A percentile compares a stretch with the other conserved stretches of the same genome.
Conservation (phyloP, 2,888 invertebrate species). For the Brenthis daphne region DNA sequence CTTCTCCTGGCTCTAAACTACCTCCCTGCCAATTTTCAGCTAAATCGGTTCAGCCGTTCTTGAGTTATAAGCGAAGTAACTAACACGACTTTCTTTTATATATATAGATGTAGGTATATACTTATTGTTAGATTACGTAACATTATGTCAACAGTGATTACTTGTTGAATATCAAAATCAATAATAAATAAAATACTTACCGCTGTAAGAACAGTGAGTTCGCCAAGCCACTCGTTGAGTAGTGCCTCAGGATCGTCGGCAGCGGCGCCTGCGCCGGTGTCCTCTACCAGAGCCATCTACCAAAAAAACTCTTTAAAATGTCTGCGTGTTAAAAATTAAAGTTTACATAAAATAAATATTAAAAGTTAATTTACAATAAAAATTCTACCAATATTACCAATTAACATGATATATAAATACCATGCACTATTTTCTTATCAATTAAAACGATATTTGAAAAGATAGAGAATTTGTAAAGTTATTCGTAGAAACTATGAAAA, state of each 20-base stretch:
- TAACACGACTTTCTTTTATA: too few relatives aligned
- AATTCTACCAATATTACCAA: too few relatives aligned
- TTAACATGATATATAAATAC: too few relatives aligned
- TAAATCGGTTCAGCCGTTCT: too few relatives aligned
- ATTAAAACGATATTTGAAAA: background rate
- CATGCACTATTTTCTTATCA: too few relatives aligned
- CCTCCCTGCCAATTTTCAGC: too few relatives aligned
- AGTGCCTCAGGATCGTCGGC: slow-evolving; percentile 88
- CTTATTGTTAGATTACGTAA: background rate
- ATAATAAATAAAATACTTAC: slow-evolving; percentile 73
- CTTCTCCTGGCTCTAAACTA: too few relatives aligned
- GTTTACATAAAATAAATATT: too few relatives aligned
- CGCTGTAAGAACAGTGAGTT: slow-evolving; percentile 88
- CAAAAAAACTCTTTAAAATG: background rate
- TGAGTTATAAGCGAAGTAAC: too few relatives aligned
- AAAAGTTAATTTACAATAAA: background rate
- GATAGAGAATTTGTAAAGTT: background rate
- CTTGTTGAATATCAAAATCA: background rate
- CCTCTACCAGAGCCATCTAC: slow-evolving; percentile 82
- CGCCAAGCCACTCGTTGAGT: slow-evolving; percentile 90
- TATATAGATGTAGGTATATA: too few relatives aligned
- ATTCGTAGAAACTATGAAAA: background rate
- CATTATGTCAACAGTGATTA: background rate
- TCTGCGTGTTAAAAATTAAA: too few relatives aligned
- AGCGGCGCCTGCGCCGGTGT: slow-evolving; percentile 83